A percentile compares a stretch with the other conserved stretches of the same genome.
phyloP scores from a whole-genome alignment of 2,888 invertebrate species.

The Lepetodrilus schrolli region DNA sequence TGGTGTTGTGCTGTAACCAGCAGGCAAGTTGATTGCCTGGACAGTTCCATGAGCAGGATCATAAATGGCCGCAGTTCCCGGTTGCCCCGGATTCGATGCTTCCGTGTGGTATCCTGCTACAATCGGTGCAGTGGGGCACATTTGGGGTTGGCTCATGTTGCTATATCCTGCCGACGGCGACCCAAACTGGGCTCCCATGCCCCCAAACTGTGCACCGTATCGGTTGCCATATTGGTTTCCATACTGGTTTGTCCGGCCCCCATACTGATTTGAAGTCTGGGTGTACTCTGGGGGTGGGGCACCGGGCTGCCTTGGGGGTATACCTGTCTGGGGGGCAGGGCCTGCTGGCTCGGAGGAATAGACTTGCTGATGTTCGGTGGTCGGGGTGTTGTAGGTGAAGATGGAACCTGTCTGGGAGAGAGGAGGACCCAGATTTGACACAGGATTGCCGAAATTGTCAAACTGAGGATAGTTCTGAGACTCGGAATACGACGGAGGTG shows the following conservation, averaged over 20 bases:
- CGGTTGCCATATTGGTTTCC: background rate
- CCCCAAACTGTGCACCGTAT: slow-evolving; percentile 1
- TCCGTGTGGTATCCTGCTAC: background rate
- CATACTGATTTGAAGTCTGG: background rate
- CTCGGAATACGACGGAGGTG: background rate
- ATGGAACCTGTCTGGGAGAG: slow-evolving; percentile 11
- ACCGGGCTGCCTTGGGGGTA: slow-evolving; percentile 1
- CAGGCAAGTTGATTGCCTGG: background rate
- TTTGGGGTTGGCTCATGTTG: background rate
- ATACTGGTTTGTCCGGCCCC: background rate
- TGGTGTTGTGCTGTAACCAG: slow-evolving; percentile 13
- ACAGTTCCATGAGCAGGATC: background rate
- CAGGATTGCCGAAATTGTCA: background rate
- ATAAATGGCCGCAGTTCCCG: background rate
- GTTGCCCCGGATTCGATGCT: background rate
- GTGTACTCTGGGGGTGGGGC: slow-evolving; percentile 1
- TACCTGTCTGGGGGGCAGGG: background rate
- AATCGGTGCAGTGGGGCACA: background rate
- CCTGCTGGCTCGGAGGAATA: slow-evolving; percentile 1
- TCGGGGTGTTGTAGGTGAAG: background rate
- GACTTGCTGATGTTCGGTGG: background rate
- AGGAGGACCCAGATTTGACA: slow-evolving; percentile 5
- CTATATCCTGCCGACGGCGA: background rate
- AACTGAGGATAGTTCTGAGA: background rate
- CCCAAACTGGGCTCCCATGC: background rate